Evolutionary conservation across 2,888 invertebrate genomes (phyloP).

Genomic region (Eupithecia abbreviata): DNA sequence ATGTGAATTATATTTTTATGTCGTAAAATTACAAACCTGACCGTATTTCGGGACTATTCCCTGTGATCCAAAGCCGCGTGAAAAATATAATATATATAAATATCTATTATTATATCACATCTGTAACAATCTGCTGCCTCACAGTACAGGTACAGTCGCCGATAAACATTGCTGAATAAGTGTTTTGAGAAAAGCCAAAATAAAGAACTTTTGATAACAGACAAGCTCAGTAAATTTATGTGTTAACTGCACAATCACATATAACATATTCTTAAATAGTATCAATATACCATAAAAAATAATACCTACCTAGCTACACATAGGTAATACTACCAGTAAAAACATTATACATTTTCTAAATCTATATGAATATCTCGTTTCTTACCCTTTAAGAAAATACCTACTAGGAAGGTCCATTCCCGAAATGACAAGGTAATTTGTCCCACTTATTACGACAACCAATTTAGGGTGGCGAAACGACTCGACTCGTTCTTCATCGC

Average conservation of each 20-base stretch:
- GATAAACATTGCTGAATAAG: background rate
- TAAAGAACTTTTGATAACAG: background rate
- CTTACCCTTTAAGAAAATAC: background rate
- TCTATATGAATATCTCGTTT: too few relatives aligned
- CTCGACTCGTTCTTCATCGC: constrained; percentile 26
- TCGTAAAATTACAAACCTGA: constrained; percentile 57
- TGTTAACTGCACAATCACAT: background rate
- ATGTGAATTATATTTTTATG: background rate
- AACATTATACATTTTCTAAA: background rate
- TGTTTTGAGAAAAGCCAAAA: background rate
- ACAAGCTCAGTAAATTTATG: too few relatives aligned
- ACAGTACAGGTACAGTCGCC: background rate
- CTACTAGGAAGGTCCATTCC: background rate
- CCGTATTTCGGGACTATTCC: constrained; percentile 61
- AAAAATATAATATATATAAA: constrained; percentile 18
- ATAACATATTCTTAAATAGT: background rate
- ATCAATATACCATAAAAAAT: too few relatives aligned
- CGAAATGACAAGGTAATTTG: constrained; percentile 26
- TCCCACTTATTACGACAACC: constrained; percentile 34
- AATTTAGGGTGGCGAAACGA: constrained; percentile 38
- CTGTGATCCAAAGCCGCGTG: constrained; percentile 59
- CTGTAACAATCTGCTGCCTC: background rate
- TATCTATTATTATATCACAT: background rate
- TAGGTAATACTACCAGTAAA: background rate
- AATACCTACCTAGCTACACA: too few relatives aligned